A percentile compares a stretch with the other conserved stretches of the same genome.
phyloP scores from a whole-genome alignment of 53 echinoderm and acorn worm genomes.

The Crossaster papposus region DNA sequence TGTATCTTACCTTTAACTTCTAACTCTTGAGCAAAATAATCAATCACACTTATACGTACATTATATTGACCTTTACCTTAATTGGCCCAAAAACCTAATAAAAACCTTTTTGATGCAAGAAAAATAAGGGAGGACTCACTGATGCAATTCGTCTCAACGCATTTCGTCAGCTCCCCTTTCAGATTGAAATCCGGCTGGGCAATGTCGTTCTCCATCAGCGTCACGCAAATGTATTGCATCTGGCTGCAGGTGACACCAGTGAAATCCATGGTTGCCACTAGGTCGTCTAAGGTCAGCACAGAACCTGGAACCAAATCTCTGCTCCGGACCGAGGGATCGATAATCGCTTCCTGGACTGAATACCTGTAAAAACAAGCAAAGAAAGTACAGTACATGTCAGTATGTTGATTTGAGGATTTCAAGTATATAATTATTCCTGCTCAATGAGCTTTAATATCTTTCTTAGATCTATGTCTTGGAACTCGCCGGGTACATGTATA shows the following conservation, averaged over 20 bases:
- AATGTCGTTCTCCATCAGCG: slow-evolving; percentile 45
- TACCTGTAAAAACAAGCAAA: not conserved
- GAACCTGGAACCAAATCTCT: not conserved
- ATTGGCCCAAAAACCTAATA: too few relatives aligned
- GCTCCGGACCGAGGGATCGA: slow-evolving; percentile 1
- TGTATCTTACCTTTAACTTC: too few relatives aligned
- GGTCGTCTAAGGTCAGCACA: slow-evolving; percentile 49
- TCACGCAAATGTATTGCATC: slow-evolving; percentile 71
- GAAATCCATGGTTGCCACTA: slow-evolving; percentile 70
- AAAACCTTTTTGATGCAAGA: not conserved
- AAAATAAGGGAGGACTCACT: slow-evolving; percentile 56
- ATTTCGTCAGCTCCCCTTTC: slow-evolving; percentile 52
- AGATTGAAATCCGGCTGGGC: slow-evolving; percentile 68
- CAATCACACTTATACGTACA: too few relatives aligned
- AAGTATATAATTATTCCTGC: too few relatives aligned
- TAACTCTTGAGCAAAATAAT: too few relatives aligned
- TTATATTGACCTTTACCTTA: too few relatives aligned
- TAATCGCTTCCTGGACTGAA: slow-evolving; percentile 14
- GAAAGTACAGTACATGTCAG: not conserved
- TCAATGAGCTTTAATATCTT: too few relatives aligned
- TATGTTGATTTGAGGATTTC: too few relatives aligned
- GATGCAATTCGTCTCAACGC: slow-evolving; percentile 44
- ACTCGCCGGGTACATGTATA: too few relatives aligned
- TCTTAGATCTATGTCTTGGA: too few relatives aligned
- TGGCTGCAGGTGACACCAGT: slow-evolving; percentile 59